phyloP scores from a whole-genome alignment of 2,797 vertebrate species.

The Sarcoramphus papa region DNA sequence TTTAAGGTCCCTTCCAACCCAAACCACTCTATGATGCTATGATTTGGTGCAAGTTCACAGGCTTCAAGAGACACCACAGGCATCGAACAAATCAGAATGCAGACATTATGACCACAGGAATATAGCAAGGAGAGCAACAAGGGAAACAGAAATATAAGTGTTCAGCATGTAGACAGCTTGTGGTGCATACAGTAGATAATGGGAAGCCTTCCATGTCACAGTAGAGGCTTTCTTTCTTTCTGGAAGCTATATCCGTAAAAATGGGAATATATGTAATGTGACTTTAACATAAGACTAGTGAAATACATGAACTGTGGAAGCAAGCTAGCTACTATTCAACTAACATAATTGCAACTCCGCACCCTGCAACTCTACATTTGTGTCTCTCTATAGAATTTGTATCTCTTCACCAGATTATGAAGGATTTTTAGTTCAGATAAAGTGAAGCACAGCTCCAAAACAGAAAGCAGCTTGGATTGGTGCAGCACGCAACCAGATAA shows the following conservation, averaged over 20 bases:
- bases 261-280: not conserved
- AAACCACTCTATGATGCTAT: too few species aligned
- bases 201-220: not conserved
- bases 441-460: not conserved
- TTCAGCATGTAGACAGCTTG: not conserved
- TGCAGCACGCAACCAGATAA: not conserved
- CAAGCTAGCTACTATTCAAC: not conserved
- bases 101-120: not conserved
- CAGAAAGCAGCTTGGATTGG: not conserved
- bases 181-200: not conserved
- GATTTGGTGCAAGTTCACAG: not conserved
- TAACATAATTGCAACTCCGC: fast-evolving
- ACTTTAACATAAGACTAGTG: not conserved
- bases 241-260: not conserved
- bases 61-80: not conserved
- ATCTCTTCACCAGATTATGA: not conserved
- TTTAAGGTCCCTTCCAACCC: too few species aligned
- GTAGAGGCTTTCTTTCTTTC: not conserved
- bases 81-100: not conserved
- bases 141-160: not conserved
- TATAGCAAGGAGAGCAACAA: not conserved
- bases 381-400: not conserved
- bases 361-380: not conserved
- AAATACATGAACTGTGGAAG: not conserved
- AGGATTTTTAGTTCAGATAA: not conserved